Conservation (phyloP, 2,888 invertebrate genomes). For the Lasiommata megera region DNA sequence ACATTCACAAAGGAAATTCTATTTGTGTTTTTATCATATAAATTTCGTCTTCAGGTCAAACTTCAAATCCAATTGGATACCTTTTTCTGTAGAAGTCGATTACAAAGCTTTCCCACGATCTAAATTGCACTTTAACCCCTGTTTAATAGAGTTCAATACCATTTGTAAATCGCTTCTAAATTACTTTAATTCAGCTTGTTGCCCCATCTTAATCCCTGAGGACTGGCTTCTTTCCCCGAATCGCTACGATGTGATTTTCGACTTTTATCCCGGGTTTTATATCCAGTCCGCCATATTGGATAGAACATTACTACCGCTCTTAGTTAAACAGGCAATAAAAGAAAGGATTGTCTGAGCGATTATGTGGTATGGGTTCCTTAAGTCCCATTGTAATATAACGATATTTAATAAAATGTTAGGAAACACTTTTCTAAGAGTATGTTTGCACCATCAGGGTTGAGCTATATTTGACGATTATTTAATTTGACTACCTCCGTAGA, state of each 20-base stretch:
- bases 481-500: too few species aligned
- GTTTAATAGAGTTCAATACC: constrained; percentile 29
- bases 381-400: background rate
- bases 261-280: constrained; percentile 45
- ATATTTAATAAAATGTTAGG: too few species aligned
- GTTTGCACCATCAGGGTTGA: too few species aligned
- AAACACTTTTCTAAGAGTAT: too few species aligned
- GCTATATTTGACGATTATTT: too few species aligned
- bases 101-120: constrained; percentile 3
- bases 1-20: background rate
- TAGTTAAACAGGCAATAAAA: constrained; percentile 3
- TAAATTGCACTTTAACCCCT: constrained; percentile 5
- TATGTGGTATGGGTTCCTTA: background rate
- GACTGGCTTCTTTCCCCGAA: constrained; percentile 39
- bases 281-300: constrained; percentile 42
- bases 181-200: constrained; percentile 38
- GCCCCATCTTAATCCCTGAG: constrained; percentile 44
- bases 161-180: constrained; percentile 29
- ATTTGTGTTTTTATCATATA: background rate
- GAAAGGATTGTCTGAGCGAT: background rate
- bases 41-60: constrained; percentile 6
- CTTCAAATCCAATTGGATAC: constrained; percentile 18
- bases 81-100: constrained; percentile 20
- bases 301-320: constrained; percentile 39
- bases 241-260: constrained; percentile 48